These are phyloP conservation scores for Passer domesticus DNA, from an alignment of 2,113 vertebrate species.

Conservation along the genomic window DNA sequence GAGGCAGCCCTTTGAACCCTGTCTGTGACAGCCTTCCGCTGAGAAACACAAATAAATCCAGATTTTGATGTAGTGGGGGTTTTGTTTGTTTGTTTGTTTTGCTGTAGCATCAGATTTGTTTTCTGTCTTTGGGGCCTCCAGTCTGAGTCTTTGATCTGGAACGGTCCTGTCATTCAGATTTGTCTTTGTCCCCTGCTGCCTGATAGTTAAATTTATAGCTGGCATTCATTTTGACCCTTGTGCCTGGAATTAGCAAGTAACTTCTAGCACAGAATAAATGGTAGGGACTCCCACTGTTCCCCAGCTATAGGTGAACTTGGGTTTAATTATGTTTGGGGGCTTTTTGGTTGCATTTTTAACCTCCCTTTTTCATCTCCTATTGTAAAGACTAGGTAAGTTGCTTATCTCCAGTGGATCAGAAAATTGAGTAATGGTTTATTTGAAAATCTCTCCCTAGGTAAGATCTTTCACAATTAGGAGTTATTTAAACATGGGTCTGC, in stretches of 20 bases:
- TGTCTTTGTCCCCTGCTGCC: slow-evolving; percentile 34
- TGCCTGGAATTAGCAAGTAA: not conserved
- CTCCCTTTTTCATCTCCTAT: not conserved
- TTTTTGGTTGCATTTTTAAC: not conserved
- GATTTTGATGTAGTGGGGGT: not conserved
- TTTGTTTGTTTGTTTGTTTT: slow-evolving; percentile 3
- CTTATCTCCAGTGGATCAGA: slow-evolving; percentile 16
- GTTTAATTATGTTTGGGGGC: not conserved
- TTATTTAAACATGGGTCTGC: not conserved
- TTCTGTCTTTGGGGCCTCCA: not conserved
- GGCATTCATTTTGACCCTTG: slow-evolving; percentile 31
- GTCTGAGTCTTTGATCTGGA: slow-evolving; percentile 10
- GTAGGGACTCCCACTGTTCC: not conserved
- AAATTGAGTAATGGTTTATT: slow-evolving; percentile 9
- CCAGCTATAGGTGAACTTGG: not conserved
- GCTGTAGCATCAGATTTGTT: not conserved
- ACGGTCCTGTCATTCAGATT: not conserved
- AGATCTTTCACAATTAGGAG: not conserved
- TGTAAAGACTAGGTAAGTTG: not conserved
- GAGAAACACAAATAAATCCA: not conserved
- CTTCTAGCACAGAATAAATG: not conserved
- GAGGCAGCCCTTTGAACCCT: not conserved
- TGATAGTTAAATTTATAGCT: not conserved
- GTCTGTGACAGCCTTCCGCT: not conserved
- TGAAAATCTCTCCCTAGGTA: not conserved